Evolutionary conservation across 2,113 vertebrate species (phyloP).

Genomic region (Nyctibius bracteatus): DNA sequence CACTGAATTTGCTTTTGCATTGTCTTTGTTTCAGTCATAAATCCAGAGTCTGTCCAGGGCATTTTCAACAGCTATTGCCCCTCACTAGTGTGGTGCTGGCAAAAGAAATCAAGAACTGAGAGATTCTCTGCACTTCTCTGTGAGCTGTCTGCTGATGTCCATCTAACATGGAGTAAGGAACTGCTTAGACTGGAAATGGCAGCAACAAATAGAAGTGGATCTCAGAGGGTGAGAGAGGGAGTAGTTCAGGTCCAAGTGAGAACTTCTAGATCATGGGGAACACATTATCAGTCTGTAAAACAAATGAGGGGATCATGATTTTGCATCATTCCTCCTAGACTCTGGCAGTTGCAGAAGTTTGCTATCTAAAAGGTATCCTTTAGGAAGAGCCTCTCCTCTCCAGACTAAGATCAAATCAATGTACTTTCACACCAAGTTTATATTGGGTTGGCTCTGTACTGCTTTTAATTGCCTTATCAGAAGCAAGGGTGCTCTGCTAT

Average conservation of each 20-base stretch:
- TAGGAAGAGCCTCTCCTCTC: not conserved
- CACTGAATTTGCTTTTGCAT: not conserved
- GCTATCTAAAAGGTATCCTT: not conserved
- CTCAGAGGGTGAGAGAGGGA: not conserved
- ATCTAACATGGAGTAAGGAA: not conserved
- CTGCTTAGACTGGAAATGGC: not conserved
- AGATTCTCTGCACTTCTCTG: not conserved
- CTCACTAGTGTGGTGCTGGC: not conserved
- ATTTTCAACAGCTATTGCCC: not conserved
- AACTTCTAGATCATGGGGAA: not conserved
- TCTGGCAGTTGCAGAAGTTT: not conserved
- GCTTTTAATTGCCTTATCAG: not conserved
- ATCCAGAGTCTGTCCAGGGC: not conserved
- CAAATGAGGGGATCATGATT: not conserved
- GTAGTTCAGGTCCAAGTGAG: not conserved
- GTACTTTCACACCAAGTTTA: not conserved
- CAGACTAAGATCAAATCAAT: not conserved
- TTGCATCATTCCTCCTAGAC: not conserved
- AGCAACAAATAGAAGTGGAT: not conserved
- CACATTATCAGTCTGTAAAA: rapidly evolving
- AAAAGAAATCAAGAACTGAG: not conserved
- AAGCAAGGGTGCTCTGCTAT: not conserved
- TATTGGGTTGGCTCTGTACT: not conserved
- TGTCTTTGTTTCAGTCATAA: not conserved
- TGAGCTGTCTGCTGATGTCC: not conserved